Base-by-base conservation (phyloP, 2,888 invertebrate species). In the Cepaea hortensis region DNA sequence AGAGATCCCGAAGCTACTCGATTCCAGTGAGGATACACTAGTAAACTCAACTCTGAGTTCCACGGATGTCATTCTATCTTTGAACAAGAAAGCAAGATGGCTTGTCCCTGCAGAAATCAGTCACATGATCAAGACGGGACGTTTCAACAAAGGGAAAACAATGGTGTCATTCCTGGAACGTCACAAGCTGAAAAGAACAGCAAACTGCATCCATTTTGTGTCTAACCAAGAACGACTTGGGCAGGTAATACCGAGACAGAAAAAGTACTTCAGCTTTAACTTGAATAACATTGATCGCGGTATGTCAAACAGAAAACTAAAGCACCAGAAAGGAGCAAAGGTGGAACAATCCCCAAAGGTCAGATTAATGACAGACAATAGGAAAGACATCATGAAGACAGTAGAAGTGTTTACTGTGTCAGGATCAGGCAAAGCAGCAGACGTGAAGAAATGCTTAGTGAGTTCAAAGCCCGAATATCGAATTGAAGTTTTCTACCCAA, bases 61-160 rank as follows among this genome's bases (percentile, higher is more conserved):
- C 7, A 86, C 86, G 35, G 82, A 90, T 46, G 90, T 92, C 20
- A 84, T 85, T 0, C 90, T 91, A 73, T 93, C 92, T 0, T 88
- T 93, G n/a, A 93, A 91, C 87, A 93, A 93, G 81, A 91, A 90
- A 82, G 87, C 89, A 11, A 84, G 92, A 81, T 93, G 92, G 92
- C 83, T 81, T 11, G 81, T 93, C 0, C 92, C 92, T 6, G 85
- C 88, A 0, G 81, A 88, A 4, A 80, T 93, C 0, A 89, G 90
- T 81, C 85, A 89, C 23, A 88, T 89, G 23, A 90, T 91, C 75
- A 76, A 77, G 23, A 48, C 23, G 6, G 82, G 81, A 23, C 46
- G 72, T 11, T 81, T 87, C 35, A 68, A 75, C 9, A 50, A 85
- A 3, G 68, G 70, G 5, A 76, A 70, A 9, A 48, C 86, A 6